Conservation (phyloP, 2,113 vertebrate genomes). For the Variabilichromis moorii region DNA sequence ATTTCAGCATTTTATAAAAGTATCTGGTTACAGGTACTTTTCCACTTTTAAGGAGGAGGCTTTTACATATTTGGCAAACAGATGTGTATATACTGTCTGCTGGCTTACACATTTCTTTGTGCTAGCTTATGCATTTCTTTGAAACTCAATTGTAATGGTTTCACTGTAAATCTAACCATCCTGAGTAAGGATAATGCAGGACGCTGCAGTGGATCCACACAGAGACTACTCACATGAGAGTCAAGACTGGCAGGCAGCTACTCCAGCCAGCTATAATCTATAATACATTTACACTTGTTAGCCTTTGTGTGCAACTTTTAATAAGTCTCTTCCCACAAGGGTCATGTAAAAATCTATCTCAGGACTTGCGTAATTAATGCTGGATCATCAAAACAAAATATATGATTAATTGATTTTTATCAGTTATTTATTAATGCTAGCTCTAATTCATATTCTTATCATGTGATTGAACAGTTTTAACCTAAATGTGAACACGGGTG, state of each 20-base stretch:
- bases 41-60: slow-evolving; percentile 14
- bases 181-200: background rate
- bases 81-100: slow-evolving; percentile 6
- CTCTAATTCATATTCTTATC: background rate
- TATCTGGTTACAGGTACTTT: slow-evolving; percentile 46
- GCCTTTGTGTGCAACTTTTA: background rate
- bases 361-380: background rate
- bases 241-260: background rate
- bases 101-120: background rate
- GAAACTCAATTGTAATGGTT: background rate
- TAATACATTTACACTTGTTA: background rate
- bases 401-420: background rate
- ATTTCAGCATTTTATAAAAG: slow-evolving; percentile 55
- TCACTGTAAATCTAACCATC: background rate
- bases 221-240: background rate
- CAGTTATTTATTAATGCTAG: background rate
- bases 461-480: background rate
- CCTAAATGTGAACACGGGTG: background rate
- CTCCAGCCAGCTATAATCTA: background rate
- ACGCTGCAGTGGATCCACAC: background rate
- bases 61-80: slow-evolving; percentile 37
- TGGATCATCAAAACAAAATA: background rate
- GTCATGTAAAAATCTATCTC: background rate
- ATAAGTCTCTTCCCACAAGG: background rate
- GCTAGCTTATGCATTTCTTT: background rate